These are phyloP conservation scores for Drosophila asahinai DNA, from an alignment of 1,140 invertebrate genomes.

Conservation along the genomic window DNA sequence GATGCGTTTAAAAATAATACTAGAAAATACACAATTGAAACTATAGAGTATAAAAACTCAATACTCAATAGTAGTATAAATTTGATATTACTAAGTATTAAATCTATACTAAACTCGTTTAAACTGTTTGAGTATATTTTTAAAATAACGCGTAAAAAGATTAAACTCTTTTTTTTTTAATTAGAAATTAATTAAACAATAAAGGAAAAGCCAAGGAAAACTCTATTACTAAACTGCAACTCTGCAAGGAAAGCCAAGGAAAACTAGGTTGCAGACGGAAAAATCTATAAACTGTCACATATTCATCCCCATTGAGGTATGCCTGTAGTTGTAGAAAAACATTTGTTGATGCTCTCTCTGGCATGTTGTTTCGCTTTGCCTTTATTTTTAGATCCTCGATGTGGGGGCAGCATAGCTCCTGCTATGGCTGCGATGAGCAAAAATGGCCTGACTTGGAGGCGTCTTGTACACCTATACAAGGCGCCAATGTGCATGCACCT, in stretches of 20 bases:
- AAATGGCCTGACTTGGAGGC: slow-evolving; percentile 59
- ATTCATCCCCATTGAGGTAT: not conserved
- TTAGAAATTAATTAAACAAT: too few species aligned
- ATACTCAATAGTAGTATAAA: too few species aligned
- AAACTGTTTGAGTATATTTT: too few species aligned
- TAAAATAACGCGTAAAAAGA: too few species aligned
- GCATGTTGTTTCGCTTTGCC: slow-evolving; percentile 38
- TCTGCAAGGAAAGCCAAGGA: not conserved
- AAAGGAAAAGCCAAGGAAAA: too few species aligned
- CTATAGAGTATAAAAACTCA: too few species aligned
- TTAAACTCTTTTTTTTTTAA: too few species aligned
- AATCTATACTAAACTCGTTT: too few species aligned
- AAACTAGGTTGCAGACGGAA: not conserved
- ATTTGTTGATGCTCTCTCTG: slow-evolving; percentile 52
- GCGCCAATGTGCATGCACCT: slow-evolving; percentile 12
- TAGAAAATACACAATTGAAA: too few species aligned
- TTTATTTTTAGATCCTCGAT: slow-evolving; percentile 64
- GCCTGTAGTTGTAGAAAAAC: slow-evolving; percentile 47
- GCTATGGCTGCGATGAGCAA: slow-evolving; percentile 37
- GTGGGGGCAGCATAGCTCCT: slow-evolving; percentile 50
- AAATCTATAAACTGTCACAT: not conserved
- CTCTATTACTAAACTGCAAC: too few species aligned
- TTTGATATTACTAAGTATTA: too few species aligned
- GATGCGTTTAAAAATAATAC: too few species aligned
- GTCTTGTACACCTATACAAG: slow-evolving; percentile 17